These are phyloP conservation scores for Thymelicus lineola DNA, from an alignment of 2,888 invertebrate species.

Conservation along the genomic window DNA sequence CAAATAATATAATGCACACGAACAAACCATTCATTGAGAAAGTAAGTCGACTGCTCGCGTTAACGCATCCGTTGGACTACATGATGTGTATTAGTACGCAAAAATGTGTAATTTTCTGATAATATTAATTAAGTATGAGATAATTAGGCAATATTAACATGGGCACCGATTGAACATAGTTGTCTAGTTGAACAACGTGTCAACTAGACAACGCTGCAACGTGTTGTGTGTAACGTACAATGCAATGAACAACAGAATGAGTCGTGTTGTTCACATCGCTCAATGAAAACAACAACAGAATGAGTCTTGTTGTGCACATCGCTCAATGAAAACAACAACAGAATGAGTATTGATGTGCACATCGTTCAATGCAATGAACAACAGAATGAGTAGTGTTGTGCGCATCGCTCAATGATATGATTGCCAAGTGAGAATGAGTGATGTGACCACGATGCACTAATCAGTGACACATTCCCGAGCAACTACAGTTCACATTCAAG, in stretches of 20 bases:
- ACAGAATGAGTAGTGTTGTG: neutral
- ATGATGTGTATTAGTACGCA: too few relatives aligned
- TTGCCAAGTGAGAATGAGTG: conserved; percentile 39
- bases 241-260: neutral
- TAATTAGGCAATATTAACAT: too few relatives aligned
- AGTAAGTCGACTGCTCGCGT: too few relatives aligned
- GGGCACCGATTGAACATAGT: too few relatives aligned
- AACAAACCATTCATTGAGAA: too few relatives aligned
- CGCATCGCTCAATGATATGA: conserved; percentile 20
- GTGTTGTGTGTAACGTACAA: neutral
- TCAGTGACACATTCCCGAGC: conserved; percentile 65
- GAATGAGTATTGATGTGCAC: neutral
- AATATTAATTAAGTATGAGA: too few relatives aligned
- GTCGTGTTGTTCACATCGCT: neutral
- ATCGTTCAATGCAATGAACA: neutral
- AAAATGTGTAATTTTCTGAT: too few relatives aligned
- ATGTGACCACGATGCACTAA: conserved; percentile 56
- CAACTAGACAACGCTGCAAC: too few relatives aligned
- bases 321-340: neutral
- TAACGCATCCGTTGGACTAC: too few relatives aligned
- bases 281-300: neutral
- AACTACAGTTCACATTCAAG: conserved; percentile 80
- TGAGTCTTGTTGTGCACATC: neutral
- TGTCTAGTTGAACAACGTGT: too few relatives aligned
- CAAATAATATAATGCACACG: too few relatives aligned